Evolutionary conservation across 2,113 vertebrate species (phyloP).

Genomic region (Chlorocebus sabaeus): DNA sequence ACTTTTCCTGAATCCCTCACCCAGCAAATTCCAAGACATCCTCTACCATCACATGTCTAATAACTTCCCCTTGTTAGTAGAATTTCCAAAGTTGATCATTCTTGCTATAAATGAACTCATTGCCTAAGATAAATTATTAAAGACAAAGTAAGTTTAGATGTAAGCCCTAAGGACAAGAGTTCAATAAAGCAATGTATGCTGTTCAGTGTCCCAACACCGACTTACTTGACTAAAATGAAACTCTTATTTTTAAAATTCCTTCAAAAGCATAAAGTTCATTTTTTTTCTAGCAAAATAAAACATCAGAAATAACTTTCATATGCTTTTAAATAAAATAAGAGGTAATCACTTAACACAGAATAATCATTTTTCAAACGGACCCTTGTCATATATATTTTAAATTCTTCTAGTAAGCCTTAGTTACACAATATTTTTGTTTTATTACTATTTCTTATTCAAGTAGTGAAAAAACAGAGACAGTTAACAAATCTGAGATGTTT

Average conservation of each 20-base stretch:
- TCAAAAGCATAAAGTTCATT: background rate
- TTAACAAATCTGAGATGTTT: background rate
- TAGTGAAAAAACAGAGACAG: background rate
- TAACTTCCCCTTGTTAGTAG: background rate
- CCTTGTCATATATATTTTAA: background rate
- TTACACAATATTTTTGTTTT: background rate
- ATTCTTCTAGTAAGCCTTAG: background rate
- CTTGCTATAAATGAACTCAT: background rate
- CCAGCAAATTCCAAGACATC: background rate
- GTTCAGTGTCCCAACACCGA: background rate
- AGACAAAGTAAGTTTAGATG: background rate
- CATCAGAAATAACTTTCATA: background rate
- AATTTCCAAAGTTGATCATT: background rate
- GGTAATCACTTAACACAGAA: background rate
- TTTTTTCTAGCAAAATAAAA: slow-evolving; percentile 40
- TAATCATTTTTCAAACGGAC: background rate
- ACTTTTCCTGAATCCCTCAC: background rate
- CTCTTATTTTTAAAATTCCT: background rate
- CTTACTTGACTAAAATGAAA: background rate
- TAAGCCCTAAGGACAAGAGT: background rate
- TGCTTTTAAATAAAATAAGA: slow-evolving; percentile 19
- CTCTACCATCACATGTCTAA: background rate
- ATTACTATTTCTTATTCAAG: background rate
- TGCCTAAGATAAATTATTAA: background rate
- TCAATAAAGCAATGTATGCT: background rate